A percentile compares a stretch with the other conserved stretches of the same genome.
Conservation (phyloP, 2,113 vertebrate species). For the Laticauda laticaudata region DNA sequence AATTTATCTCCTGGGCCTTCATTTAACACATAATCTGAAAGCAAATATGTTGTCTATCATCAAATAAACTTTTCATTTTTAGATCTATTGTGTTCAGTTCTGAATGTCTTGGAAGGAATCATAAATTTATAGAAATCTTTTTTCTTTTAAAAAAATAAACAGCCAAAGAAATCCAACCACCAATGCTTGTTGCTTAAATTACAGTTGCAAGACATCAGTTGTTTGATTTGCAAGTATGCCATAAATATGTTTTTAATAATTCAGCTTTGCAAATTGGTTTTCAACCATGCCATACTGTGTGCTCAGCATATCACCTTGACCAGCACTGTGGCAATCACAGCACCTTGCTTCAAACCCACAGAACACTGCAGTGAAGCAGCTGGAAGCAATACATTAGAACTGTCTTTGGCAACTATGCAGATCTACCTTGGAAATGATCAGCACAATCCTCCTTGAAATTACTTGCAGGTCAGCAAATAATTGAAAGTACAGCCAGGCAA, state of each 20-base stretch:
- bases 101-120: background rate
- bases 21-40: background rate
- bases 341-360: background rate
- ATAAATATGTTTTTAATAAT: background rate
- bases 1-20: background rate
- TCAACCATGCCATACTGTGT: background rate
- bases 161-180: background rate
- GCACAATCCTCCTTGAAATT: background rate
- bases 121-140: background rate
- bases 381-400: background rate
- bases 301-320: background rate
- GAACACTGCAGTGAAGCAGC: background rate
- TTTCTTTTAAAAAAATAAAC: background rate
- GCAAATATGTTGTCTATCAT: background rate
- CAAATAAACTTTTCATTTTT: background rate
- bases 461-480: background rate
- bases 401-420: background rate
- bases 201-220: background rate
- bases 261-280: background rate
- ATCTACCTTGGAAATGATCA: background rate
- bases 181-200: background rate
- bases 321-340: background rate
- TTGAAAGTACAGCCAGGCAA: background rate
- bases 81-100: background rate
- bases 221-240: background rate